Base-by-base conservation (phyloP, 2,113 vertebrate species). In the Colistium nudipinnis region DNA sequence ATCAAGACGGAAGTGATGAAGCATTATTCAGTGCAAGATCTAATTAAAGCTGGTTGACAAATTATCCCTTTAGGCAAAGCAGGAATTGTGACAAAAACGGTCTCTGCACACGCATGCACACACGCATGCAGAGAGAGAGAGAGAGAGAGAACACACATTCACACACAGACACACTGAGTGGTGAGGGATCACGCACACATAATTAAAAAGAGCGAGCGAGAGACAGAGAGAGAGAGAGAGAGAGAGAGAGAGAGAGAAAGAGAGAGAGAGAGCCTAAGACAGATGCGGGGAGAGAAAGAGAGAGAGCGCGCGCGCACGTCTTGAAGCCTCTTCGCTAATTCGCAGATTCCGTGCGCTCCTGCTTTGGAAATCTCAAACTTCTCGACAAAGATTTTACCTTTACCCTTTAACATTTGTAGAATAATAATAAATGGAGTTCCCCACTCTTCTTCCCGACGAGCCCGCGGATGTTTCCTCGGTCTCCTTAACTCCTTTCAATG, bases 401-500 rank as follows among this genome's bases (percentile, higher is more conserved):
- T 35, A 4, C n/a, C n/a, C n/a, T n/a, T n/a, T n/a, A n/a, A n/a
- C n/a, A 20, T 60, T 25, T 28, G 24, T 52, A 6, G 45, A 13
- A 9, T 19, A 45, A 12, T 45, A 45, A 35, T 0, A 3, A 3
- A 95, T 96, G 94, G 94, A 92, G 86, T 89, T 91, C 44, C 53
- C 87, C 68, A 86, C 93, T n/a, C 70, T 83, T 1, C 68, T 66
- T 7, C 71, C 78, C 22, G 54, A 79, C 20, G 89, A 64, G 9
- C 71, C 71, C 6, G 36, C 64, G 6, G 92, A 92, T 82, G 80
- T 78, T 13, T 82, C 77, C 51, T 55, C 81, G 14, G 52, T 62
- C 67, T 78, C 90, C 16, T 13, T 9, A 19, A 84, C 90, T 80
- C 81, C 87, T n/a, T 74, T 81, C 75, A 95, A 95, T 39, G 83